Conservation (phyloP, 2,888 invertebrate species). For the Nomada goodeniana region DNA sequence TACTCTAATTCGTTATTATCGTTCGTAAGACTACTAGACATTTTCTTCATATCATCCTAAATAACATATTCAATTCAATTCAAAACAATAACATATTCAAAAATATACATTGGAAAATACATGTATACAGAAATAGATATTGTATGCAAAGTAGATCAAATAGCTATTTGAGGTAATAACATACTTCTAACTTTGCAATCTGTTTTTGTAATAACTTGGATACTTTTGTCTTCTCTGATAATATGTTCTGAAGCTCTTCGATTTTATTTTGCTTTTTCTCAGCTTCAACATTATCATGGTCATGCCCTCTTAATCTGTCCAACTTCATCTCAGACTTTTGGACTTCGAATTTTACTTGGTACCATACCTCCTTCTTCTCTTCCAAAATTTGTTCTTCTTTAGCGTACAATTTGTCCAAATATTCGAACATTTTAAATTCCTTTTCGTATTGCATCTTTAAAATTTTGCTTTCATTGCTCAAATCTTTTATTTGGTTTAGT, state of each 20-base stretch:
- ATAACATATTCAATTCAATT: not conserved
- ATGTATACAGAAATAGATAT: too few relatives aligned
- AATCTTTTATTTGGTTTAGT: slow-evolving; percentile 65
- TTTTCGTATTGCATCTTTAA: slow-evolving; percentile 70
- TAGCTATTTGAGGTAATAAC: slow-evolving; percentile 17
- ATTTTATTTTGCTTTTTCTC: slow-evolving; percentile 84
- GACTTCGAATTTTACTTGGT: slow-evolving; percentile 76
- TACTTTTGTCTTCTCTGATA: slow-evolving; percentile 83
- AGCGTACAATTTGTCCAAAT: slow-evolving; percentile 57
- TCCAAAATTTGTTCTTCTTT: slow-evolving; percentile 73
- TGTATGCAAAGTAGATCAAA: not conserved
- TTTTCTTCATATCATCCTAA: slow-evolving; percentile 85
- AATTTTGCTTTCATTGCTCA: slow-evolving; percentile 74
- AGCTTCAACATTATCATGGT: slow-evolving; percentile 78
- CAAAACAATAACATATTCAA: not conserved
- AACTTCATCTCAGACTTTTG: slow-evolving; percentile 77
- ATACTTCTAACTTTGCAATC: slow-evolving; percentile 85
- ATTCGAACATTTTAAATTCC: slow-evolving; percentile 74
- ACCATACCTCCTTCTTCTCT: slow-evolving; percentile 73
- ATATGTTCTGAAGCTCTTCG: slow-evolving; percentile 83
- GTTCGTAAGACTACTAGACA: slow-evolving; percentile 84
- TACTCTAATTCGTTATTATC: slow-evolving; percentile 84
- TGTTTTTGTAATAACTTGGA: slow-evolving; percentile 85
- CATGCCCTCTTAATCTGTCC: slow-evolving; percentile 72
- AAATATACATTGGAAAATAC: not conserved